phyloP scores from a whole-genome alignment of 2,888 invertebrate genomes.

The Hydroisotoma schaefferi region DNA sequence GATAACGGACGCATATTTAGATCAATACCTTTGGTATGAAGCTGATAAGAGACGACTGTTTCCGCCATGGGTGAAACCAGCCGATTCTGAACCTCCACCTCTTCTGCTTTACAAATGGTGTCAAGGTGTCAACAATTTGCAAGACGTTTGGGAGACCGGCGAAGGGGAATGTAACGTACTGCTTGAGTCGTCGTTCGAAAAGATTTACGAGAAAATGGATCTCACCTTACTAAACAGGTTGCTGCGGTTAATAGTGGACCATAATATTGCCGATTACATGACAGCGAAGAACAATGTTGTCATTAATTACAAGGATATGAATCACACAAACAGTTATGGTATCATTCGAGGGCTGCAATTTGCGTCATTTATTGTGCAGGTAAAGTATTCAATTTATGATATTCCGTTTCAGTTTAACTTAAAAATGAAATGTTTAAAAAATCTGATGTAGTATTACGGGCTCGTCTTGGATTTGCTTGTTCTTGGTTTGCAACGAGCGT shows the following conservation, averaged over 20 bases:
- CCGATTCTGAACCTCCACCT: conserved; percentile 90
- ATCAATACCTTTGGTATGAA: conserved; percentile 99
- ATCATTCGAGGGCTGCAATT: conserved; percentile 98
- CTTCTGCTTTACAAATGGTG: conserved; percentile 47
- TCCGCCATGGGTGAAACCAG: conserved; percentile 99
- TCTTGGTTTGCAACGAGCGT: conserved; percentile 90
- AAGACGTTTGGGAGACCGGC: conserved; percentile 98
- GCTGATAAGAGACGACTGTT: conserved; percentile 95
- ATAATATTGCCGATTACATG: conserved; percentile 99
- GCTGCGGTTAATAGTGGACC: conserved; percentile 94
- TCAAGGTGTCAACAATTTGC: conserved; percentile 85
- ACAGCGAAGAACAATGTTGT: conserved; percentile 99
- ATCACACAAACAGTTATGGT: conserved; percentile 99
- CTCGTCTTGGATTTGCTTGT: conserved; percentile 95
- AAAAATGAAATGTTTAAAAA: too few species aligned
- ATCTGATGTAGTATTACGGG: conserved; percentile 93
- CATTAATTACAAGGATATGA: conserved; percentile 99
- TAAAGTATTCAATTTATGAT: conserved; percentile 7
- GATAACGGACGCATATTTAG: conserved; percentile 98
- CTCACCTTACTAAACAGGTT: conserved; percentile 93
- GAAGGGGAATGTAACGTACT: conserved; percentile 99
- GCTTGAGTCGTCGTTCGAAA: conserved; percentile 94
- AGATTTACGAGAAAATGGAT: conserved; percentile 99
- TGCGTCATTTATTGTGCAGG: conserved; percentile 87
- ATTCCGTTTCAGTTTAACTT: conserved; percentile 4